A percentile compares a stretch with the other conserved stretches of the same genome.
Evolutionary conservation across 2,113 vertebrate species (phyloP).

Genomic region (Phyllostomus discolor): DNA sequence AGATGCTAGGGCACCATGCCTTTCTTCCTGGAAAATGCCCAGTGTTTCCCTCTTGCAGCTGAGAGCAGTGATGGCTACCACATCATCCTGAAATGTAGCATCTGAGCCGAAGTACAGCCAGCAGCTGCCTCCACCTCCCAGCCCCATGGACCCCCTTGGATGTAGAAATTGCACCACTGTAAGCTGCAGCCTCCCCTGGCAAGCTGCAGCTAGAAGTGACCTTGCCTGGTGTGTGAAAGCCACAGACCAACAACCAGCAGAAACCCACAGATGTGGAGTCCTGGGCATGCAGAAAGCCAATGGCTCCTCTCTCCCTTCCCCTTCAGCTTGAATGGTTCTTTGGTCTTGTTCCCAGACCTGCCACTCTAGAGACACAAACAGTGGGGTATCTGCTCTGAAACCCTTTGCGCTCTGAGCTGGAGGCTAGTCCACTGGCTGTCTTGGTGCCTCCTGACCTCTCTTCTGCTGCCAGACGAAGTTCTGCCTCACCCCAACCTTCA

Average conservation of each 20-base stretch:
- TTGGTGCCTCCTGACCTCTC: background rate
- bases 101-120: constrained; percentile 64
- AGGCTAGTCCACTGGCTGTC: background rate
- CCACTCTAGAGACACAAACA: background rate
- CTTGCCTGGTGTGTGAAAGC: background rate
- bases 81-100: constrained; percentile 89
- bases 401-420: background rate
- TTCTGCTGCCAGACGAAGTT: background rate
- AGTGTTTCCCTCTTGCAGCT: constrained; percentile 82
- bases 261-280: background rate
- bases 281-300: constrained; percentile 33
- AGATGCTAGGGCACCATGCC: accelerated
- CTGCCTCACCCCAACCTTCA: background rate
- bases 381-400: background rate
- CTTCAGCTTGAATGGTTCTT: constrained; percentile 55
- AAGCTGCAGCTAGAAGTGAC: background rate
- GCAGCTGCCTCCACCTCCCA: constrained; percentile 42
- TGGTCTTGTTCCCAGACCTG: background rate
- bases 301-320: constrained; percentile 2
- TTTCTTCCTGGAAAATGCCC: background rate
- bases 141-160: constrained; percentile 65
- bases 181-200: constrained; percentile 61
- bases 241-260: constrained; percentile 52
- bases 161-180: constrained; percentile 44
- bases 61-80: constrained; percentile 91